Base-by-base conservation (phyloP, 1,140 invertebrate species). In the Zaprionus nigranus region DNA sequence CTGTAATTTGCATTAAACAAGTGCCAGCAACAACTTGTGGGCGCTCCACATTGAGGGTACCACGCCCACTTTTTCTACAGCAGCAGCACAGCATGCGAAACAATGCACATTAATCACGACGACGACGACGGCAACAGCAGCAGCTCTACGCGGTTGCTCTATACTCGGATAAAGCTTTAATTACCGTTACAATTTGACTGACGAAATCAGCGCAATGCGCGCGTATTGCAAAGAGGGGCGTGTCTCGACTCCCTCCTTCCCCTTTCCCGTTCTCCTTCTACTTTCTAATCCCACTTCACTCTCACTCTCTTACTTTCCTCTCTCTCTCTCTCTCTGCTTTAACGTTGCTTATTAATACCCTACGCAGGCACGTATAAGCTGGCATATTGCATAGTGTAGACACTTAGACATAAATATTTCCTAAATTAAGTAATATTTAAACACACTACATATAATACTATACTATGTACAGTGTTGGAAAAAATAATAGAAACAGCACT, bases 1-100 rank as follows among this genome's bases (percentile, higher is more conserved):
- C 71, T 75, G 81, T 80, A 81, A 87, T 88, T 87, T 87, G 84
- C 84, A 87, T 86, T 74, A 86, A n/a, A n/a, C n/a, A n/a, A 86
- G 82, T 82, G 82, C 53, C 67, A 69, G 82, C 51, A 51, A 46
- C 51, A 51, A 46, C 74, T 78, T 65, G 76, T 79, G 70, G 57
- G 71, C 72, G 38, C 65, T 13, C 43, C 59, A 62, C 57, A 61
- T 75, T 75, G 56, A 20, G 43, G 22, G 38, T 46, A 64, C 34
- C 71, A 59, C 46, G 49, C 68, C 68, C 36, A 51, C 51, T 9
- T n/a, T 34, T 34, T 34, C 30, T 9, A 34, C 20, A 5, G 20
- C 34, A 5, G 20, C 34, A 7, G 12, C n/a, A 75, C 68, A 82
- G 79, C 73, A 85, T 75, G 79, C 69, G 70, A 80, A 78, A 88